Conservation (phyloP, 2,113 vertebrate species). For the Takifugu flavidus region DNA sequence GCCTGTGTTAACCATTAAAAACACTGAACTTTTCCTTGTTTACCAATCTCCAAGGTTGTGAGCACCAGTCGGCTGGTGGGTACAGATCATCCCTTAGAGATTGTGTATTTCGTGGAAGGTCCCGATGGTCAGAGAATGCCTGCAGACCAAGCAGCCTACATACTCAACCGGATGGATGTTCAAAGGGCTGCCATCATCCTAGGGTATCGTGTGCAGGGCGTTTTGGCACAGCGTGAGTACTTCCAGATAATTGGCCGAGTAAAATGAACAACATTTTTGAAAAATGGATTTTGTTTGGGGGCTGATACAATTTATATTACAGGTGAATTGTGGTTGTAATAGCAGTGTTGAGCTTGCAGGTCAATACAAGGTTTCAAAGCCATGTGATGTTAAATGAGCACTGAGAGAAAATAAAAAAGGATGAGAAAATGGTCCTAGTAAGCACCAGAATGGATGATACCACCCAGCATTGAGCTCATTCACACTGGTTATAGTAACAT, state of each 20-base stretch:
- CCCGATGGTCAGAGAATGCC: slow-evolving; percentile 83
- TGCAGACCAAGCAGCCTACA: slow-evolving; percentile 78
- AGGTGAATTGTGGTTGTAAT: too few species aligned
- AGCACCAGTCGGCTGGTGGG: slow-evolving; percentile 80
- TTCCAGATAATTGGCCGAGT: not conserved
- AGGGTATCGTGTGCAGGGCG: slow-evolving; percentile 90
- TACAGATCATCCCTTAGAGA: slow-evolving; percentile 83
- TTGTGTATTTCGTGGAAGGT: slow-evolving; percentile 94
- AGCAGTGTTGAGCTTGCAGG: too few species aligned
- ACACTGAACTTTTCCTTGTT: too few species aligned
- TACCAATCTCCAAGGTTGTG: slow-evolving; percentile 78
- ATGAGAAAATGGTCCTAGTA: slow-evolving; percentile 1
- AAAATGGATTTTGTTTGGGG: not conserved
- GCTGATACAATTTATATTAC: too few species aligned
- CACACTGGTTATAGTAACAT: slow-evolving; percentile 39
- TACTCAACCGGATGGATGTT: slow-evolving; percentile 89
- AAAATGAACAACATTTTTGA: not conserved
- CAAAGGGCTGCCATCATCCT: slow-evolving; percentile 93
- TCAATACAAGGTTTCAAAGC: too few species aligned
- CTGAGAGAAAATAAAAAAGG: not conserved
- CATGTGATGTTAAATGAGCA: not conserved
- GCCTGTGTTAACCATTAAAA: too few species aligned
- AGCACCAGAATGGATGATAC: not conserved
- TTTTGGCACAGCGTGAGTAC: slow-evolving; percentile 90
- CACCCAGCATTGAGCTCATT: not conserved